These are phyloP conservation scores for Sceloporus undulatus DNA, from an alignment of 2,113 vertebrate genomes.

Conservation along the genomic window DNA sequence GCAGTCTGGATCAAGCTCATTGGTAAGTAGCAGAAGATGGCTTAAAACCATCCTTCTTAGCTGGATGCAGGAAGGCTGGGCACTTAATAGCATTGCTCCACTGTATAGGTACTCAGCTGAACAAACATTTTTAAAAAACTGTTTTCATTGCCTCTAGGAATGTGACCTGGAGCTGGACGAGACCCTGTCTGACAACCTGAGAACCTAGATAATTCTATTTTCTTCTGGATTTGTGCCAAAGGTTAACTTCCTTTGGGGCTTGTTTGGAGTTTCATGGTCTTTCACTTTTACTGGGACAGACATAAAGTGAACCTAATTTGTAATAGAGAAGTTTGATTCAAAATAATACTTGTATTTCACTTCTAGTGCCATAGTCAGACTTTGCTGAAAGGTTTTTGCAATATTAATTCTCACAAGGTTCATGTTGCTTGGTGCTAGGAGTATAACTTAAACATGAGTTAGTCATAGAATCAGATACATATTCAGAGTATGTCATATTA, in stretches of 20 bases:
- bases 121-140: neutral
- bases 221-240: neutral
- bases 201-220: neutral
- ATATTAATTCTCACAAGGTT: slow-evolving; percentile 8
- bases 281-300: neutral
- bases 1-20: too few species aligned
- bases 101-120: neutral
- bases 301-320: neutral
- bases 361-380: neutral
- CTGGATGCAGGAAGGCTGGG: neutral
- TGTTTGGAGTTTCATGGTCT: neutral
- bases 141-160: neutral
- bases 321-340: neutral
- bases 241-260: neutral
- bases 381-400: neutral
- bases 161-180: neutral
- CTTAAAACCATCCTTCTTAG: too few species aligned
- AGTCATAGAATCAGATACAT: neutral
- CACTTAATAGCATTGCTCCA: neutral
- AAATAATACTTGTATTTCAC: neutral
- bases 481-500: neutral
- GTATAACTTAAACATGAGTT: slow-evolving; percentile 7
- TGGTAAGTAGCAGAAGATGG: too few species aligned
- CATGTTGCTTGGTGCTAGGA: neutral
- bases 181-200: neutral